Evolutionary conservation across 2,113 vertebrate genomes (phyloP), one percentile per base, ranked within the genome.

Genomic region (Hemiprocne comata): DNA sequence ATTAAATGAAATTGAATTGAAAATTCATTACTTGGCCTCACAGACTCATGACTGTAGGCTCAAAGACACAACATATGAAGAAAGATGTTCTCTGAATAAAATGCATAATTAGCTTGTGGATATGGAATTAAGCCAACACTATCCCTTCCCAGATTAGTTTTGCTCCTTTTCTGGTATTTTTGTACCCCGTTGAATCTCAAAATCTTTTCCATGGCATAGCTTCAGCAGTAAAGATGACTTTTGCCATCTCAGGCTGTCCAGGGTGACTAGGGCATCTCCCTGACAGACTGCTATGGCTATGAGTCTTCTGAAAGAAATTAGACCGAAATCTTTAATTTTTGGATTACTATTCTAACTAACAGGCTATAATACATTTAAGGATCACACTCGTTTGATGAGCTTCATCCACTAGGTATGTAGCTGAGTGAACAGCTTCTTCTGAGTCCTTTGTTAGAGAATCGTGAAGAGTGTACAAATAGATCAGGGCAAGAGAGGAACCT

Each of bases 311-410:
- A 70, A 55, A 15, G 13, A 26, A n/a, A 16, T 42, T 38, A 51
- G 50, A 31, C 8, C 2, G 31, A 25, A 18, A 13, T 54, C 28
- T 62, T 93, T 72, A 4, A 44, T 38, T 87, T 87, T 61, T 61
- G 16, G 24, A 33, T 71, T 85, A 13, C 10, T 8, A 0, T 67
- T 83, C 53, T 54, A 23, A 40, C 31, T 72, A 91, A 28, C 34
- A 72, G 58, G 14, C 31, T 75, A 10, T 26, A 33, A 19, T 8
- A 25, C 51, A 50, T 50, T 46, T 10, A 51, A 36, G 58, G 21
- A 25, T 76, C 25, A 21, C 25, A 21, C 17, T 69, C 0, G 0
- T 87, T 80, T 67, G n/a, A 64, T 11, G 5, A 58, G 14, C 40
- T 81, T 77, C 40, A 54, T 26, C 16, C 17, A 10, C 15, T 33